Percentiles rank a stretch among this genome's conserved stretches.
These are phyloP conservation scores for Agapostemon virescens DNA, from an alignment of 2,888 invertebrate genomes.

Conservation along the genomic window DNA sequence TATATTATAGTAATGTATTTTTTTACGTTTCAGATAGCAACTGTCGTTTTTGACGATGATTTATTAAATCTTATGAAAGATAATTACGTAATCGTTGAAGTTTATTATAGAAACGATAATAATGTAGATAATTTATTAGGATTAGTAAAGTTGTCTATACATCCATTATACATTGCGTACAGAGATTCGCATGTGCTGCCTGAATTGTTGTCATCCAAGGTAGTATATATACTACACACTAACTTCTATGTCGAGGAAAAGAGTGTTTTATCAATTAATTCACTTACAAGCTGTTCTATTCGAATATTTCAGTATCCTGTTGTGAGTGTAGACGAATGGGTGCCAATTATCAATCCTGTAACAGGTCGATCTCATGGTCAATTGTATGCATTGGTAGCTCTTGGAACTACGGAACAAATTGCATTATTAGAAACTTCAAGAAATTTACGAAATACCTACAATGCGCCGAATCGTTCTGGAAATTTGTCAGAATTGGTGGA, in stretches of 20 bases:
- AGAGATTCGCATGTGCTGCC: constrained; percentile 82
- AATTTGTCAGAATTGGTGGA: constrained; percentile 16
- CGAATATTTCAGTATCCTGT: constrained; percentile 82
- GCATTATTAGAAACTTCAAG: constrained; percentile 81
- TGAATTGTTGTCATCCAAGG: constrained; percentile 82
- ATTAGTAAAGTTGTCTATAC: constrained; percentile 82
- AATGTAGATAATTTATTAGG: constrained; percentile 80
- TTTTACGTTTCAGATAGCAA: constrained; percentile 80
- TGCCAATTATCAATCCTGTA: constrained; percentile 81
- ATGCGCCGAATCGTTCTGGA: constrained; percentile 51
- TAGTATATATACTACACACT: constrained; percentile 73
- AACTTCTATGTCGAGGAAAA: constrained; percentile 18
- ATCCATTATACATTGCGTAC: constrained; percentile 84
- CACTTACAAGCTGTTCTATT: constrained; percentile 11
- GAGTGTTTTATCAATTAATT: neutral
- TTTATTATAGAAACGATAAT: constrained; percentile 80
- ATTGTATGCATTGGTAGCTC: constrained; percentile 82
- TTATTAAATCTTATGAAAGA: constrained; percentile 82
- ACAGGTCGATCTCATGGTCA: constrained; percentile 81
- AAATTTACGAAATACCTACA: constrained; percentile 66
- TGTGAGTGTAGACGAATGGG: constrained; percentile 84
- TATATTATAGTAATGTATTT: neutral
- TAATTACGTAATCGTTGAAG: constrained; percentile 82
- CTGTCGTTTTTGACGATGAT: constrained; percentile 82
- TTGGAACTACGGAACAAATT: constrained; percentile 84